phyloP scores from a whole-genome alignment of 2,797 vertebrate species.

The Enteromius trimaculatus region DNA sequence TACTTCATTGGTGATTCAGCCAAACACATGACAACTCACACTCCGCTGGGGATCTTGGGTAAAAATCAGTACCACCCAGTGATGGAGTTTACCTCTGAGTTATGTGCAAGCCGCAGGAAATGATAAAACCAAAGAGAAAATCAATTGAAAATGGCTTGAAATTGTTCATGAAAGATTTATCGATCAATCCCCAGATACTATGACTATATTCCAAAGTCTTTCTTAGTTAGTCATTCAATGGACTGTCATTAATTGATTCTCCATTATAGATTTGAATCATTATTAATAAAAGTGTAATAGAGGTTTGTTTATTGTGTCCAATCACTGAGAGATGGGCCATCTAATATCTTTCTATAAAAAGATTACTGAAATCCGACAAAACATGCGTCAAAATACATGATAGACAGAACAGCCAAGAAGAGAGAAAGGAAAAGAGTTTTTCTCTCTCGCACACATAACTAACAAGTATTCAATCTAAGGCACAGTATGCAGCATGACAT shows the following conservation, averaged over 20 bases:
- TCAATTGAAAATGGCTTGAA: not conserved
- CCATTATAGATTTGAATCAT: not conserved
- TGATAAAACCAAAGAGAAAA: not conserved
- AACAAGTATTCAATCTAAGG: not conserved
- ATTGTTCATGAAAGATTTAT: not conserved
- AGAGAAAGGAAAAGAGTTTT: not conserved
- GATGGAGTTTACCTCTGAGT: not conserved
- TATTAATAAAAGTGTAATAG: not conserved
- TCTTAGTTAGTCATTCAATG: not conserved
- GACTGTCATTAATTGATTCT: not conserved
- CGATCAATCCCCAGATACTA: not conserved
- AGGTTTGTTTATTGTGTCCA: not conserved
- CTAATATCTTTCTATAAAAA: conserved; percentile 25
- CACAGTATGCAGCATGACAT: not conserved
- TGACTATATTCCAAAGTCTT: not conserved
- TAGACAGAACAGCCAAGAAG: not conserved
- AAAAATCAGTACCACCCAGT: conserved; percentile 16
- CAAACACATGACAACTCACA: not conserved
- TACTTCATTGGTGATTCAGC: conserved; percentile 17
- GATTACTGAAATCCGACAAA: conserved; percentile 21
- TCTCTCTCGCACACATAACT: not conserved
- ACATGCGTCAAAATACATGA: not conserved
- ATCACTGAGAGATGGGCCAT: conserved; percentile 5
- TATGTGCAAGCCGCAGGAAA: not conserved
- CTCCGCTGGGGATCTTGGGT: not conserved